Evolutionary conservation across 2,113 vertebrate species (phyloP).

Genomic region (Thymallus thymallus): DNA sequence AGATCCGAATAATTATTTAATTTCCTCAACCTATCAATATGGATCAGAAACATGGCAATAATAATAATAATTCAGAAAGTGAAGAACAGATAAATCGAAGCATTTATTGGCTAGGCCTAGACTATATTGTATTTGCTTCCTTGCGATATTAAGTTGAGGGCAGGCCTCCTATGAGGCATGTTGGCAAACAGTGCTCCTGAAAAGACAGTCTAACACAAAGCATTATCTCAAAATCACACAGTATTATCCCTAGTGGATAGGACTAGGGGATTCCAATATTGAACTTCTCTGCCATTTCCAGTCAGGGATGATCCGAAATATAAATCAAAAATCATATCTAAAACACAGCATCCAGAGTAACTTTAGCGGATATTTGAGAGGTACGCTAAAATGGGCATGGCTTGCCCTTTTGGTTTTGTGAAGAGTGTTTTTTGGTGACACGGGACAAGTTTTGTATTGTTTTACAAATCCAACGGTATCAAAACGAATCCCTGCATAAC

Average conservation of each 20-base stretch:
- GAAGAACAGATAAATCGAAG: no score
- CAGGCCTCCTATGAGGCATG: not conserved
- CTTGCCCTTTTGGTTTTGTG: conserved; percentile 31
- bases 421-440: conserved; percentile 27
- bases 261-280: conserved; percentile 23
- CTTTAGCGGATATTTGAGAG: conserved; percentile 19
- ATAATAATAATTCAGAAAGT: no score
- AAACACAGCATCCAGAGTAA: conserved; percentile 32
- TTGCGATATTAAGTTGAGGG: not conserved
- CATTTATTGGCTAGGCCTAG: no score
- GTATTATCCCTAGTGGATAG: not conserved
- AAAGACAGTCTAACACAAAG: not conserved
- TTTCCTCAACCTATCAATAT: no score
- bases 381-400: conserved; percentile 19
- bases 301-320: conserved; percentile 16
- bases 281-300: conserved; percentile 18
- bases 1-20: no score
- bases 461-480: conserved; percentile 40
- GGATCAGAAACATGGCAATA: no score
- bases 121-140: not conserved
- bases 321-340: conserved; percentile 21
- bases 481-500: conserved; percentile 33
- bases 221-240: not conserved
- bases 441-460: conserved; percentile 46
- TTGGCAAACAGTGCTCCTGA: no score